Percentiles rank a stretch among this genome's conserved stretches.
These are phyloP conservation scores for Branchinecta lynchi DNA, from an alignment of 1,140 invertebrate species.

Conservation along the genomic window DNA sequence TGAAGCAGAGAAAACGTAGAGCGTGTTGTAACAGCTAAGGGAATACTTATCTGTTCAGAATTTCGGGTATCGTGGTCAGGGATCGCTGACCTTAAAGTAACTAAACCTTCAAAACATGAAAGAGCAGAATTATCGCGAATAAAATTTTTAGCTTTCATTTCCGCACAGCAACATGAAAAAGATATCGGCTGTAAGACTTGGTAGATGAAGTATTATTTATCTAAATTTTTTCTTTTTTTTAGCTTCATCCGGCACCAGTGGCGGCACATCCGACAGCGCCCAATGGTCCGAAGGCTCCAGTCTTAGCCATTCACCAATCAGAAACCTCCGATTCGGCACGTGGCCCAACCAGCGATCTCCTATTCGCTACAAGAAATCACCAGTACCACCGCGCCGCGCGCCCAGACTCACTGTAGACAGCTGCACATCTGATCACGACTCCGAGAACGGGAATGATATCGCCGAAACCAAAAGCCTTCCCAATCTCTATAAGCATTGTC, in stretches of 20 bases:
- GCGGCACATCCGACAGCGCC: conserved; percentile 15
- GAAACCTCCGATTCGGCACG: conserved; percentile 14
- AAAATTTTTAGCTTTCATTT: too few species aligned
- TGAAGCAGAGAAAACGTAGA: too few species aligned
- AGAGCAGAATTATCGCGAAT: too few species aligned
- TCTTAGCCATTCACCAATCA: conserved; percentile 13
- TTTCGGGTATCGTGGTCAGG: too few species aligned
- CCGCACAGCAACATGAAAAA: too few species aligned
- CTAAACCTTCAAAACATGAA: too few species aligned
- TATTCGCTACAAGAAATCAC: conserved; percentile 17
- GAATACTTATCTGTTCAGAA: too few species aligned
- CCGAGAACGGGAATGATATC: background rate
- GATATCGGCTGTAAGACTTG: too few species aligned
- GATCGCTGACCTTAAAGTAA: too few species aligned
- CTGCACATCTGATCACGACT: conserved; percentile 8
- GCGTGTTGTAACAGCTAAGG: too few species aligned
- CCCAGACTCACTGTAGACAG: conserved; percentile 15
- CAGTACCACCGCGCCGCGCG: conserved; percentile 20
- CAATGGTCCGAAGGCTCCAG: conserved; percentile 14
- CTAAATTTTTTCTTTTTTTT: background rate
- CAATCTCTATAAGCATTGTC: conserved; percentile 35
- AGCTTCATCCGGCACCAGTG: background rate
- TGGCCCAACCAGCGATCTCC: conserved; percentile 17
- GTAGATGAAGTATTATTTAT: background rate
- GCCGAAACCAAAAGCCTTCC: conserved; percentile 56